Evolutionary conservation across 2,888 invertebrate genomes (phyloP), one percentile per base, ranked within the genome.

Genomic region (Bruchidius siliquastri): DNA sequence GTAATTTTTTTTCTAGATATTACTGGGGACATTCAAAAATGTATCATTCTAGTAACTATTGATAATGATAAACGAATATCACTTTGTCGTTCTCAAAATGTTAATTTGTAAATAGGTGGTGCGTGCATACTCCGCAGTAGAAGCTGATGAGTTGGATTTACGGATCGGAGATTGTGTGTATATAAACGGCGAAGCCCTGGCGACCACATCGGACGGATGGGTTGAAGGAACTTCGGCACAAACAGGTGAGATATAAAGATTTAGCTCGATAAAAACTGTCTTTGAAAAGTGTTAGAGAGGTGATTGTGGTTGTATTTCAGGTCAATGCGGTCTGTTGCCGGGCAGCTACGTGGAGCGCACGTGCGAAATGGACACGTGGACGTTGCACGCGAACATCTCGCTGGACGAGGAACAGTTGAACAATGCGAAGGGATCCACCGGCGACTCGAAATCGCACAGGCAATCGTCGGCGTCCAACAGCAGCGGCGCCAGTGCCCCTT

Each of bases 321-420:
- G 68, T 49, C 91, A 91, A 80, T 90, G 91, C 74, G 96, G 96
- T 0, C 92, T 92, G 83, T 87, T 96, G 80, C 96, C 96, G 0
- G 92, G 92, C 70, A 75, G 94, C 83, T 96, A 94, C 82, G 94
- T 95, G 0, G 91, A 92, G 83, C 90, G 94, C 69, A 94, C 95
- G 0, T 93, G 96, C 0, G 96, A 96, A 85, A 95, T 95, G 0
- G 96, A 96, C 87, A 94, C 96, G 2, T 97, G 97, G 97, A 96
- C 96, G 20, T 85, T 96, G 72, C 96, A 97, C 81, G 90, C 91
- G 72, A 91, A 92, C 70, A 88, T 93, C 21, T 89, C 91, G 0
- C 84, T 92, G 21, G 86, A 84, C 18, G 49, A 49, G 49, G 49
- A 49, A 1, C 49, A 8, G 49, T 13, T 49, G 49, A 49, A 49